Evolutionary conservation across 2,888 invertebrate species (phyloP), one percentile per base, ranked within the genome.

Genomic region (Drosophila emarginata): DNA sequence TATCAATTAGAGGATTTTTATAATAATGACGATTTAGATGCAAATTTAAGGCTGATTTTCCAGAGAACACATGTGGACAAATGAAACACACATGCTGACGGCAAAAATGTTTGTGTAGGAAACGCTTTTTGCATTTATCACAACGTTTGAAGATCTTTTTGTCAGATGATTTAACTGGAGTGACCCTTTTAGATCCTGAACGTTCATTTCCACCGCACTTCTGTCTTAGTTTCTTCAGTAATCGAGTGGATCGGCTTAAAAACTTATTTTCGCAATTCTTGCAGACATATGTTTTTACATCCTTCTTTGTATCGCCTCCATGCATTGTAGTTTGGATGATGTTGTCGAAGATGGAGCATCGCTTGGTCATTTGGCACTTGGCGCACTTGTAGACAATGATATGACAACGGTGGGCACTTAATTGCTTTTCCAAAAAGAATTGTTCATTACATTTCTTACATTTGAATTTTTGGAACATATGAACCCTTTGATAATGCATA

Each of bases 401-500:
- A 4, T 4, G 51, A 21, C 54, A 54, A 6, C 9, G 23, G 39
- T 39, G 36, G 0, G n/a, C 1, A 2, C n/a, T 12, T 14, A 56
- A 11, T 32, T 69, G 60, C 0, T 14, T 6, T 5, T 64, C 60
- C 11, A 15, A 1, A 5, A 50, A 0, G n/a, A 67, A 78, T 6
- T 26, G 4, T 1, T 36, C 50, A 0, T 18, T 6, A 4, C 79
- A 79, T 0, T 12, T 12, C 0, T 0, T 1, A 51, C 79, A 79
- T 0, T 7, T 12, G 12, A 9, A 57, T 0, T 37, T 52, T n/a
- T 68, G 67, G 14, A 51, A 4, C 53, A 77, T 37, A n/a, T 79
- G 81, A 3, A 7, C 0, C 0, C 0, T 28, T 39, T 71, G 68
- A 6, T 52, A 81, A 15, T 81, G 79, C 0, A 59, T 62, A 0